Conservation (phyloP, 92 coral and sea anemone species). For the Bergia sp. region DNA sequence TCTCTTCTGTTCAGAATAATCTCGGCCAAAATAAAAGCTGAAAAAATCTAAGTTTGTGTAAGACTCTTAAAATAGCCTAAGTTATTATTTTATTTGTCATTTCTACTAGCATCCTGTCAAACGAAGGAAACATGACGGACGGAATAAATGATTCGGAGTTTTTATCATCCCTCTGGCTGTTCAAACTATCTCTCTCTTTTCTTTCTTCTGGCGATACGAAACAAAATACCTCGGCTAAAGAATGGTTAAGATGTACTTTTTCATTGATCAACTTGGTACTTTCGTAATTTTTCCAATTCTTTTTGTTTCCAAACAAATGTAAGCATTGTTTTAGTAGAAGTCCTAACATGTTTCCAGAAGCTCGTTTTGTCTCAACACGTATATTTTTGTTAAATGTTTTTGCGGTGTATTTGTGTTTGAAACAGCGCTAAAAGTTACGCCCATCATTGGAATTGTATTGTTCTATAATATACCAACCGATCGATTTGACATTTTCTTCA, state of each 20-base stretch:
- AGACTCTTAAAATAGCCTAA: background rate
- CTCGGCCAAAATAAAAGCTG: background rate
- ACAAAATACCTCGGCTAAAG: background rate
- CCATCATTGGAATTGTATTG: background rate
- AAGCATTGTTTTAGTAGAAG: background rate
- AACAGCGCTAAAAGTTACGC: background rate
- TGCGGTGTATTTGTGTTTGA: background rate
- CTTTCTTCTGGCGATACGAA: background rate
- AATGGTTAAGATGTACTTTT: background rate
- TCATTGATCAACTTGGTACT: too few relatives aligned
- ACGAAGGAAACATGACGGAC: background rate
- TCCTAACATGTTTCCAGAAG: conserved; percentile 1
- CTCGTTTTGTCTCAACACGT: background rate
- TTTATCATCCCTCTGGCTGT: background rate
- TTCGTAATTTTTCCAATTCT: background rate
- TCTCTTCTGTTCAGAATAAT: background rate
- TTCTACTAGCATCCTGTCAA: conserved; percentile 1
- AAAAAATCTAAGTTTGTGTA: background rate
- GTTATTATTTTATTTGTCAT: background rate
- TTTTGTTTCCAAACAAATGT: background rate
- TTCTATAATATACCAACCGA: background rate
- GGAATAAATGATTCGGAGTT: background rate
- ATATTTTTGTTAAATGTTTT: background rate
- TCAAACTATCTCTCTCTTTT: background rate
- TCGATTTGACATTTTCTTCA: background rate